phyloP scores from a whole-genome alignment of 2,797 vertebrate genomes.

The Pteronotus mesoamericanus region DNA sequence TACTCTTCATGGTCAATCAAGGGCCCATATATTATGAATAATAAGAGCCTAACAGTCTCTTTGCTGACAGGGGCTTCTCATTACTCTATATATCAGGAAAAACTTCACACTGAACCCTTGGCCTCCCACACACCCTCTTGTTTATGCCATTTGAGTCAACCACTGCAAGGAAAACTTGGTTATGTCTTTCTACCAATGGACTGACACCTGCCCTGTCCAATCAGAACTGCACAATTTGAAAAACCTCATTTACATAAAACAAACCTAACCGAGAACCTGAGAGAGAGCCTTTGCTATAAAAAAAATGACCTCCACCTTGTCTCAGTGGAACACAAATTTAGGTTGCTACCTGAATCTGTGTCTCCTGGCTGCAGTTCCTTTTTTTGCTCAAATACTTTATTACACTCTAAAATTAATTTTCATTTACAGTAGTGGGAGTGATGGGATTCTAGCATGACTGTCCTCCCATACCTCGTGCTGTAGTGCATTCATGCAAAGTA shows the following conservation, averaged over 20 bases:
- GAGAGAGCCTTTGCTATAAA: not conserved
- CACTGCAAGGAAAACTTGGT: not conserved
- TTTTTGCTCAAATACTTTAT: not conserved
- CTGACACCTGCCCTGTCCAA: not conserved
- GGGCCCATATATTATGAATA: no score
- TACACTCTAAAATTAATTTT: not conserved
- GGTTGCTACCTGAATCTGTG: not conserved
- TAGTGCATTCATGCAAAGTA: not conserved
- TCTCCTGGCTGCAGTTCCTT: not conserved
- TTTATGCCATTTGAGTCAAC: not conserved
- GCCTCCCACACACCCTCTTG: not conserved
- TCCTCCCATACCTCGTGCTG: not conserved
- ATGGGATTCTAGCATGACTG: not conserved
- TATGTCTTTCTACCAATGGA: not conserved
- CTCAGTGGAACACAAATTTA: not conserved
- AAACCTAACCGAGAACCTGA: not conserved
- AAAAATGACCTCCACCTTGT: not conserved
- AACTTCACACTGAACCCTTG: not conserved
- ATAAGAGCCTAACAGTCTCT: not conserved
- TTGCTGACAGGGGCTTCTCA: not conserved
- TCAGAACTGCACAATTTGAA: not conserved
- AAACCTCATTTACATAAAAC: not conserved
- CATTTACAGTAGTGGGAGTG: not conserved
- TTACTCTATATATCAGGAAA: not conserved
- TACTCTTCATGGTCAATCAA: not conserved